Percentiles rank a stretch among this genome's conserved stretches.
phyloP scores from a whole-genome alignment of 2,797 vertebrate genomes.

The Pseudochirops cupreus region DNA sequence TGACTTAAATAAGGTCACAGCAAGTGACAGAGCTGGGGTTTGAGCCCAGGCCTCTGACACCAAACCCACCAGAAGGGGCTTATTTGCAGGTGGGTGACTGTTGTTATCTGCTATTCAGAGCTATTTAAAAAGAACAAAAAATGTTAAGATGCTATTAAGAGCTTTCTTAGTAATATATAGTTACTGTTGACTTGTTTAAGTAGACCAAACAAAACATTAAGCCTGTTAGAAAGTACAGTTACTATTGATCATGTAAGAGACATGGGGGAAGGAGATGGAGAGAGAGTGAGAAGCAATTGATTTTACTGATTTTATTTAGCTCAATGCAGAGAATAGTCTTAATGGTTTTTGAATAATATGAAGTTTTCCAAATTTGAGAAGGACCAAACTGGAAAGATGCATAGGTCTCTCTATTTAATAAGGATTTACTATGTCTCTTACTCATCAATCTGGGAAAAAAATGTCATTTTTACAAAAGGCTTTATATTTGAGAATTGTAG shows the following conservation, averaged over 20 bases:
- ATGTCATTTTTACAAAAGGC: no score
- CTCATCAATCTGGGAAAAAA: no score
- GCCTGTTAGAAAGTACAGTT: conserved; percentile 23
- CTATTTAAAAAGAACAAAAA: background rate
- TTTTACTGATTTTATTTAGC: background rate
- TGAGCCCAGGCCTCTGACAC: no score
- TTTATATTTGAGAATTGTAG: background rate
- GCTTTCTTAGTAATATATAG: conserved; percentile 8
- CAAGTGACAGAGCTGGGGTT: no score
- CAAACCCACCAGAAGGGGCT: no score
- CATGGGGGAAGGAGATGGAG: background rate
- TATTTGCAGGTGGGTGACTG: conserved; percentile 1
- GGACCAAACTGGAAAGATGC: background rate
- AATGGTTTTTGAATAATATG: background rate
- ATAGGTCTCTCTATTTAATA: background rate
- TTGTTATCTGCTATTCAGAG: background rate
- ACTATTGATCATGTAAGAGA: background rate
- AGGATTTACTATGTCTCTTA: no score
- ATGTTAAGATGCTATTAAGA: background rate
- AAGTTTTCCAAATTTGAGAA: conserved; percentile 27
- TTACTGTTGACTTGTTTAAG: no score
- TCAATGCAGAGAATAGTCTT: background rate
- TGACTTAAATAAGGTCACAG: no score
- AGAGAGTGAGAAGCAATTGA: no score
- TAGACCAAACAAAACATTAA: background rate